Percentiles rank a stretch among this genome's conserved stretches.
These are phyloP conservation scores for Lasioglossum pauxillum DNA, from an alignment of 2,888 invertebrate species.

Conservation along the genomic window DNA sequence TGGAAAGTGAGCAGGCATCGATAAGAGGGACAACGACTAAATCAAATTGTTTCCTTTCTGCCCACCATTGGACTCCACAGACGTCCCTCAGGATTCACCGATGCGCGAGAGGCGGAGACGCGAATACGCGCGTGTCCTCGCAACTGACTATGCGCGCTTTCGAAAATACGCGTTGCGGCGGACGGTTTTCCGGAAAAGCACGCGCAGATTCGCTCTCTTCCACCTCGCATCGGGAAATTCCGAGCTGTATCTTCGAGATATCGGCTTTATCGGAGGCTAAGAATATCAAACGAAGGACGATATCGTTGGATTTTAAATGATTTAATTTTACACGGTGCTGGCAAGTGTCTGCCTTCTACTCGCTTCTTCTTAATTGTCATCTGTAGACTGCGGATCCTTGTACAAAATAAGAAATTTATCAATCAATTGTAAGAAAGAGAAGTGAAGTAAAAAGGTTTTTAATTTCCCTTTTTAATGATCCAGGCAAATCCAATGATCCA, in stretches of 20 bases:
- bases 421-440: too few relatives aligned
- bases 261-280: background rate
- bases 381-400: too few relatives aligned
- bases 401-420: too few relatives aligned
- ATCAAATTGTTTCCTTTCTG: conserved; percentile 29
- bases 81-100: background rate
- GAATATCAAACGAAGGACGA: background rate
- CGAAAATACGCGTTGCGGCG: background rate
- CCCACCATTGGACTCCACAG: background rate
- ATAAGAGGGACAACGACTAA: conserved; percentile 18
- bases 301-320: background rate
- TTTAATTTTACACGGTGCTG: too few relatives aligned
- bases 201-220: background rate
- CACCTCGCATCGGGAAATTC: background rate
- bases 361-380: too few relatives aligned
- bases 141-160: conserved; percentile 3
- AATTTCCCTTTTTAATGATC: too few relatives aligned
- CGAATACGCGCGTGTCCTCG: background rate
- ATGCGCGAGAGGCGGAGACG: background rate
- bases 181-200: conserved; percentile 7
- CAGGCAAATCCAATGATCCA: background rate
- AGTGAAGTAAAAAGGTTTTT: too few relatives aligned
- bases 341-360: too few relatives aligned
- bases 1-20: background rate
- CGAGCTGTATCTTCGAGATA: background rate